Percentiles rank a stretch among this genome's conserved stretches.
These are phyloP conservation scores for Urocynchramus pylzowi DNA, from an alignment of 2,113 vertebrate genomes.

Conservation along the genomic window DNA sequence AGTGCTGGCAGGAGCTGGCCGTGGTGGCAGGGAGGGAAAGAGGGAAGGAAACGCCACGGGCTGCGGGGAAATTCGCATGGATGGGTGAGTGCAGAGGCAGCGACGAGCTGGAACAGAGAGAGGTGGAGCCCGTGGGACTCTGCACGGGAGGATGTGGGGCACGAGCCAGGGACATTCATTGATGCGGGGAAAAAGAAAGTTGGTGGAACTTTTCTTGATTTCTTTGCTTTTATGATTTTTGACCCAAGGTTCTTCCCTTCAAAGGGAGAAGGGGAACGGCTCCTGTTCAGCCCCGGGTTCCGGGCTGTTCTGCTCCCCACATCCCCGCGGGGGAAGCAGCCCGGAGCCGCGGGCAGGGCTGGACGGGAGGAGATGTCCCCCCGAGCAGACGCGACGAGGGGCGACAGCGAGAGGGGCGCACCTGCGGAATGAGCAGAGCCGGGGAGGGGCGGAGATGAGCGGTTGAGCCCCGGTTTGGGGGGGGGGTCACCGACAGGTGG, in stretches of 20 bases:
- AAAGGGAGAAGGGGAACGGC: too few relatives aligned
- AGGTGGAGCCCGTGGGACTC: rapidly evolving
- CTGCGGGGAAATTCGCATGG: rapidly evolving
- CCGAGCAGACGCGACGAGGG: not conserved
- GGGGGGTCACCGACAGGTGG: not conserved
- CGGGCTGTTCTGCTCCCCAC: not conserved
- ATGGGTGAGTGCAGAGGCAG: not conserved
- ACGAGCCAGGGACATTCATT: rapidly evolving
- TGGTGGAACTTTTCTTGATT: not conserved
- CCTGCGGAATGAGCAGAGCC: not conserved
- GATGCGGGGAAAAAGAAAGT: not conserved
- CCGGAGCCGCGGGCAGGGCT: not conserved
- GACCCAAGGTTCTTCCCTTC: not conserved
- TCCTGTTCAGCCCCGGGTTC: not conserved
- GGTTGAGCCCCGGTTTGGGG: not conserved
- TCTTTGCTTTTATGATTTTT: not conserved
- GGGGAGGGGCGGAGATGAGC: not conserved
- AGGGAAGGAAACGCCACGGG: rapidly evolving
- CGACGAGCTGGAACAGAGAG: not conserved
- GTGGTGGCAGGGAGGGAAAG: not conserved
- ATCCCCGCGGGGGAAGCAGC: not conserved
- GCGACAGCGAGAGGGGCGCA: not conserved
- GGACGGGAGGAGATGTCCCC: not conserved
- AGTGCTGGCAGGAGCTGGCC: not conserved
- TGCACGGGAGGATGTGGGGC: not conserved